Percentiles rank a stretch among this genome's conserved stretches.
These are phyloP conservation scores for Chlorodrepanis virens DNA, from an alignment of 2,113 vertebrate species.

Conservation along the genomic window DNA sequence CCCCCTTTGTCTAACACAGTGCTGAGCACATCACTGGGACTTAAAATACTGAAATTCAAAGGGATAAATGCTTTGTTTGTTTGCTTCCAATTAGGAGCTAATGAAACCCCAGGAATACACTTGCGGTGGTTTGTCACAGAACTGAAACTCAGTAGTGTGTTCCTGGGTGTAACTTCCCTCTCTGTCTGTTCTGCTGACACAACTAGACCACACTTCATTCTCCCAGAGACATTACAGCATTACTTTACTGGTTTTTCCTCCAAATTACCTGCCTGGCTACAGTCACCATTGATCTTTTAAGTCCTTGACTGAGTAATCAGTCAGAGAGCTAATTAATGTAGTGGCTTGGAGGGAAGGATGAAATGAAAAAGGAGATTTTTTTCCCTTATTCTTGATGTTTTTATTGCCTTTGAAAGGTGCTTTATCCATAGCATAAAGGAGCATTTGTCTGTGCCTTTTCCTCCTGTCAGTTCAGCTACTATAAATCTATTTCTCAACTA, in stretches of 20 bases:
- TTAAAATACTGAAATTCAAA: constrained; percentile 5
- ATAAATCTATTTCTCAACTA: background rate
- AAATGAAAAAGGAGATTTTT: constrained; percentile 7
- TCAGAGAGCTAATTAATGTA: constrained; percentile 57
- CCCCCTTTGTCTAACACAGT: background rate
- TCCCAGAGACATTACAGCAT: constrained; percentile 19
- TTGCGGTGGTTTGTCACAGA: constrained; percentile 20
- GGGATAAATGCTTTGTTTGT: constrained; percentile 14
- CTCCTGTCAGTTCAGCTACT: background rate
- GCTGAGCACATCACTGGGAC: background rate
- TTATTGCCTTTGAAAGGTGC: constrained; percentile 28
- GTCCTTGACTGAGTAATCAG: constrained; percentile 51
- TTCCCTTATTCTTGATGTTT: constrained; percentile 9
- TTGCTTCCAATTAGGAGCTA: constrained; percentile 35
- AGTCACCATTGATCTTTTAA: constrained; percentile 55
- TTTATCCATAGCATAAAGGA: background rate
- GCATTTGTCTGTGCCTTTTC: background rate
- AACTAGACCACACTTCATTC: constrained; percentile 17
- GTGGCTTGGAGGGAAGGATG: constrained; percentile 5
- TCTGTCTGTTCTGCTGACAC: constrained; percentile 33
- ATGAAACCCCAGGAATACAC: constrained; percentile 23
- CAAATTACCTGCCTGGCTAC: constrained; percentile 54
- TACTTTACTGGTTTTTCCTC: background rate
- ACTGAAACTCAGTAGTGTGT: background rate
- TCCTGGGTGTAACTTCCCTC: background rate